A percentile compares a stretch with the other conserved stretches of the same genome.
These are phyloP conservation scores for Lophotriccus pileatus DNA, from an alignment of 2,797 vertebrate genomes.

Conservation along the genomic window DNA sequence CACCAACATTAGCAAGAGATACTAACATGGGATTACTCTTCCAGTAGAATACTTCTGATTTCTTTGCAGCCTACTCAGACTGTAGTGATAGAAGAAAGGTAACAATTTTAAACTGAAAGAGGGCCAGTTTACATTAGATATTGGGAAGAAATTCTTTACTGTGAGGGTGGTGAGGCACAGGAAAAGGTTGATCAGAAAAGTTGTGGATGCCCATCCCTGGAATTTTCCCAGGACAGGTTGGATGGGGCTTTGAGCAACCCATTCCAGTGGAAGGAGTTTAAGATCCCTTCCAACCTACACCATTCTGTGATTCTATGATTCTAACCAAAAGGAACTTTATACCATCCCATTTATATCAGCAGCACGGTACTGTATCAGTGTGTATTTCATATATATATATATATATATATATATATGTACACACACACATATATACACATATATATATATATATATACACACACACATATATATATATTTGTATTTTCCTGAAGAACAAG, in stretches of 20 bases:
- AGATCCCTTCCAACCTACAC: neutral
- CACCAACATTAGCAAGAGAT: neutral
- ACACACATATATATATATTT: neutral
- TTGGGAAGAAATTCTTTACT: neutral
- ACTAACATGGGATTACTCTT: neutral
- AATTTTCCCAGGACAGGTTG: neutral
- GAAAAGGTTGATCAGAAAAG: neutral
- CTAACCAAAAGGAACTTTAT: neutral
- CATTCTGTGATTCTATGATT: neutral
- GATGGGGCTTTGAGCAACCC: neutral
- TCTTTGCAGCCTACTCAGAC: neutral
- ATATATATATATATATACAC: neutral
- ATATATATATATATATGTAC: neutral
- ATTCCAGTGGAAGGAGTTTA: neutral
- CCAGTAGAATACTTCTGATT: neutral
- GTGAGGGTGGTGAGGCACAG: neutral
- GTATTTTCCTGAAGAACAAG: neutral
- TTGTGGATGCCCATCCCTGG: neutral
- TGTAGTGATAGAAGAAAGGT: neutral
- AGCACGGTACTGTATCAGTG: neutral
- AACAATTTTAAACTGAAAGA: neutral
- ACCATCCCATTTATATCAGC: neutral
- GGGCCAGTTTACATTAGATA: neutral
- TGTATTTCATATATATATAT: neutral
- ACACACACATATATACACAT: too few species aligned